A percentile compares a stretch with the other conserved stretches of the same genome.
These are phyloP conservation scores for Plebejus anna DNA, from an alignment of 2,888 invertebrate species.

Conservation along the genomic window DNA sequence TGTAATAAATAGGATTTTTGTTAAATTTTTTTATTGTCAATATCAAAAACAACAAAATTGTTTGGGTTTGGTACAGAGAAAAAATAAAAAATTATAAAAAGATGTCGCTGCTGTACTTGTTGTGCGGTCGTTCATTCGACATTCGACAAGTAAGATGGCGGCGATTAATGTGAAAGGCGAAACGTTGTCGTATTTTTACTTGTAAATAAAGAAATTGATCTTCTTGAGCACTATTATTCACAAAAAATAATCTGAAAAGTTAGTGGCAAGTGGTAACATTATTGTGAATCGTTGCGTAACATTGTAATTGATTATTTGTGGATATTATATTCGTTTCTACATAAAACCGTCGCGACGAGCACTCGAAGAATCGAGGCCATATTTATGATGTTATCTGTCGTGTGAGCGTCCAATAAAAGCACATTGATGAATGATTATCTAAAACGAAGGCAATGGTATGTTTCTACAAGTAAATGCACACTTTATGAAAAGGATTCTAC, in stretches of 20 bases:
- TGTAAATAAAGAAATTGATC: slow-evolving; percentile 74
- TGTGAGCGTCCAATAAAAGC: slow-evolving; percentile 76
- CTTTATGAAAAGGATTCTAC: slow-evolving; percentile 42
- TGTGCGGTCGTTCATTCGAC: slow-evolving; percentile 78
- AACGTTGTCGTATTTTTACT: slow-evolving; percentile 76
- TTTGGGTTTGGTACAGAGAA: slow-evolving; percentile 21
- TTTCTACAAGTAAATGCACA: slow-evolving; percentile 48
- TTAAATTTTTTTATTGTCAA: neutral
- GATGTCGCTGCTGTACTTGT: slow-evolving; percentile 83
- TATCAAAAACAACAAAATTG: neutral
- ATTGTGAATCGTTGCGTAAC: slow-evolving; percentile 56
- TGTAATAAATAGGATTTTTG: neutral
- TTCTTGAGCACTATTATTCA: slow-evolving; percentile 52
- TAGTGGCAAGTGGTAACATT: slow-evolving; percentile 53
- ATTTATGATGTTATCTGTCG: slow-evolving; percentile 82
- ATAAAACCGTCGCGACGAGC: slow-evolving; percentile 77
- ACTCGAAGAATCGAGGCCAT: slow-evolving; percentile 80
- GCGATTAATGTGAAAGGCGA: slow-evolving; percentile 83
- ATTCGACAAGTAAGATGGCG: slow-evolving; percentile 82
- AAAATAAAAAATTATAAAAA: slow-evolving; percentile 56
- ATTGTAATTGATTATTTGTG: slow-evolving; percentile 55
- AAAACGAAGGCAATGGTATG: slow-evolving; percentile 73
- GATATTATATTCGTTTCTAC: slow-evolving; percentile 72
- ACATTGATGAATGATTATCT: slow-evolving; percentile 68
- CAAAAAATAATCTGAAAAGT: slow-evolving; percentile 44